A percentile compares a stretch with the other conserved stretches of the same genome.
These are phyloP conservation scores for Platichthys stellatus DNA, from an alignment of 2,113 vertebrate genomes.

Conservation along the genomic window DNA sequence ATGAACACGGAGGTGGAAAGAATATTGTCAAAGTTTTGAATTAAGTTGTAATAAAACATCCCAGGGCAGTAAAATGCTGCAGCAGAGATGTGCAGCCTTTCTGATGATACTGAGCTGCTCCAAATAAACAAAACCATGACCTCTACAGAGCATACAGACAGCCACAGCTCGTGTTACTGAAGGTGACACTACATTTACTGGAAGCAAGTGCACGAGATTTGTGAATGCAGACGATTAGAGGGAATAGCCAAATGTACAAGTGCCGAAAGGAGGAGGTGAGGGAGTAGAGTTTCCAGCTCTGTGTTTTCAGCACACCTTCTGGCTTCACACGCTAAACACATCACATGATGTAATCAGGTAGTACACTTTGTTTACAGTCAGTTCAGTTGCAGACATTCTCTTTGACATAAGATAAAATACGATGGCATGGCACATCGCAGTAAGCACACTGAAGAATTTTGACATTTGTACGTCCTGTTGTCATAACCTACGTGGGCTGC, in stretches of 20 bases:
- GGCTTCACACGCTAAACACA: too few relatives aligned
- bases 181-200: not conserved
- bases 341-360: too few relatives aligned
- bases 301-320: too few relatives aligned
- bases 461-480: too few relatives aligned
- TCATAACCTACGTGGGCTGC: too few relatives aligned
- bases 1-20: not conserved
- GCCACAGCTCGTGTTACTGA: not conserved
- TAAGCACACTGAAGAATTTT: too few relatives aligned
- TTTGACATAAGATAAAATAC: not conserved
- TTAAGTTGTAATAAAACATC: conserved; percentile 37
- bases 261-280: not conserved
- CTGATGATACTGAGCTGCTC: conserved; percentile 4
- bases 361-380: too few relatives aligned
- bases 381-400: not conserved
- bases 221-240: not conserved
- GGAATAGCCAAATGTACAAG: not conserved
- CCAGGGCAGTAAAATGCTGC: conserved; percentile 2
- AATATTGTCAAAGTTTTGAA: conserved; percentile 25
- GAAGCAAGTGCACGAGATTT: not conserved
- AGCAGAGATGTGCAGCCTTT: not conserved
- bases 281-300: not conserved
- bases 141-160: conserved; percentile 1
- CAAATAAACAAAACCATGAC: conserved; percentile 11
- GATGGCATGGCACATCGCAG: too few relatives aligned